These are phyloP conservation scores for Gymnothorax reevesii DNA, from an alignment of 2,797 vertebrate genomes.

Conservation along the genomic window DNA sequence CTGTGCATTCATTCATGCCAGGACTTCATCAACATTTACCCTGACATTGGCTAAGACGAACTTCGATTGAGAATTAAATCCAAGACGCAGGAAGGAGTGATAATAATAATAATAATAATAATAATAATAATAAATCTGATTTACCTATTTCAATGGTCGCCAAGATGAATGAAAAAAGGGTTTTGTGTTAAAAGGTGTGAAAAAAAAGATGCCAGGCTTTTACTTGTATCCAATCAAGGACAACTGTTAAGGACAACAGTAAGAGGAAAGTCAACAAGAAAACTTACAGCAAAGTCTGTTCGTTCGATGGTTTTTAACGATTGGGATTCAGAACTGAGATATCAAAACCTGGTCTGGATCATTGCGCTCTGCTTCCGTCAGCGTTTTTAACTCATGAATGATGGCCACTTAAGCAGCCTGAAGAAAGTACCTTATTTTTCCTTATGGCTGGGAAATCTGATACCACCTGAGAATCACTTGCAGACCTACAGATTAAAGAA, in stretches of 20 bases:
- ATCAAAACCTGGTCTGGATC: background rate
- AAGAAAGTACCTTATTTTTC: slow-evolving; percentile 49
- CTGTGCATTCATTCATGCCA: background rate
- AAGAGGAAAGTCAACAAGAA: background rate
- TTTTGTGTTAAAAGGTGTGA: background rate
- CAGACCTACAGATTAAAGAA: background rate
- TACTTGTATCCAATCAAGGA: background rate
- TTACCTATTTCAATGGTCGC: background rate
- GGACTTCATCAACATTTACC: background rate
- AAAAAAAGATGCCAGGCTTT: background rate
- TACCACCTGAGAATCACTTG: slow-evolving; percentile 1
- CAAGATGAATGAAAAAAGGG: background rate
- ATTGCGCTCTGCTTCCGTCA: background rate
- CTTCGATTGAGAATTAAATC: background rate
- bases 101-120: too few species aligned
- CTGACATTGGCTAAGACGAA: background rate
- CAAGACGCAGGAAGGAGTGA: background rate
- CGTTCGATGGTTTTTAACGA: too few species aligned
- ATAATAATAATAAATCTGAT: background rate
- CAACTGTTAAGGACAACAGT: background rate
- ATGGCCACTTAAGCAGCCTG: slow-evolving; percentile 31
- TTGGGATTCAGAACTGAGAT: background rate
- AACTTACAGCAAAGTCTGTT: background rate
- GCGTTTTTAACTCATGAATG: background rate
- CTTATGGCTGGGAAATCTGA: background rate